These are phyloP conservation scores for Cardinalis cardinalis DNA, from an alignment of 2,113 vertebrate species.

Conservation along the genomic window DNA sequence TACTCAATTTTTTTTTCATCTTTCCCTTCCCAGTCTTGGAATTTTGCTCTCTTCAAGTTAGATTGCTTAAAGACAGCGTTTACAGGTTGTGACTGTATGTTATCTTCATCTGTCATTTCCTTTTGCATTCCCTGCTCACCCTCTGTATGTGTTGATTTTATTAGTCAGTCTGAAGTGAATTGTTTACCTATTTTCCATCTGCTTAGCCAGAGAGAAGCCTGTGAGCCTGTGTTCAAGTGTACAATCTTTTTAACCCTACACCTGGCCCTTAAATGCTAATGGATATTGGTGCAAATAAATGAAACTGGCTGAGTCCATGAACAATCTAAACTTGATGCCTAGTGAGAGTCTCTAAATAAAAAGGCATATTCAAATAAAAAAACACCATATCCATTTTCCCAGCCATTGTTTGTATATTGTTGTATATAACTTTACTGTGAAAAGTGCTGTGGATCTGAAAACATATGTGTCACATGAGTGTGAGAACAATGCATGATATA, in stretches of 20 bases:
- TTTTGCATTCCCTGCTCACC: background rate
- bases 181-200: background rate
- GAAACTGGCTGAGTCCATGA: background rate
- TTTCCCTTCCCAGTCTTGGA: background rate
- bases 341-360: background rate
- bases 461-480: fast-evolving
- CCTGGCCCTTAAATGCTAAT: background rate
- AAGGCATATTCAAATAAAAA: background rate
- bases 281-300: background rate
- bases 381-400: fast-evolving
- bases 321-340: background rate
- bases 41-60: background rate
- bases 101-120: background rate
- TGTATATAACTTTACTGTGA: background rate
- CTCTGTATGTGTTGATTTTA: background rate
- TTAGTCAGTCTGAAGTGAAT: background rate
- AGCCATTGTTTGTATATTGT: background rate
- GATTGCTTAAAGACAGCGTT: background rate
- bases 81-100: background rate
- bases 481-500: background rate
- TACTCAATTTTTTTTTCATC: background rate
- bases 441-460: background rate
- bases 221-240: background rate
- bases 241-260: background rate
- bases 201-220: background rate